Conservation (phyloP, 2,888 invertebrate species). For the Heliconius ismenius region DNA sequence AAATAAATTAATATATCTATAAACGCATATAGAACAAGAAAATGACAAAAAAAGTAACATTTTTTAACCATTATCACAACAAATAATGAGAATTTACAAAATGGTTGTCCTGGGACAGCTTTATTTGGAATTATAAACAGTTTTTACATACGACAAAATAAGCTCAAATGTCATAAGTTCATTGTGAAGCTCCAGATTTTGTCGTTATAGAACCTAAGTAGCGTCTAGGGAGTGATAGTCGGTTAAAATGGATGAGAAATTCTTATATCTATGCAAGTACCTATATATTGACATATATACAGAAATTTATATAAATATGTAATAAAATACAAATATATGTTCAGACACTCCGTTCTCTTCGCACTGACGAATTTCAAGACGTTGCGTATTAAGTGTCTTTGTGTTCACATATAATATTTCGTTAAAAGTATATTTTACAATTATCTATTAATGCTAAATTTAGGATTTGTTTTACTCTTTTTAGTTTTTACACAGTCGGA, state of each 20-base stretch:
- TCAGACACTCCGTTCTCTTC: no score
- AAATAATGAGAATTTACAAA: neutral
- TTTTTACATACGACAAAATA: conserved; percentile 7
- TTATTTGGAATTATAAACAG: conserved; percentile 14
- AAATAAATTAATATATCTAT: no score
- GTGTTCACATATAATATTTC: no score
- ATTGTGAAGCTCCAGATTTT: conserved; percentile 31
- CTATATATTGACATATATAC: neutral
- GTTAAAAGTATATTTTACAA: no score
- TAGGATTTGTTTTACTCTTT: no score
- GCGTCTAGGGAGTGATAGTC: conserved; percentile 13
- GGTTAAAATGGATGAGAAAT: conserved; percentile 3
- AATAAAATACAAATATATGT: neutral
- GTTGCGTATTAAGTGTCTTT: no score
- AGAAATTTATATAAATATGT: conserved; percentile 1
- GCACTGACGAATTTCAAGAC: no score
- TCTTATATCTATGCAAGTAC: neutral
- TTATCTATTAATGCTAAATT: no score
- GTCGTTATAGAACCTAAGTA: neutral
- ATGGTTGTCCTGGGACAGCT: conserved; percentile 3
- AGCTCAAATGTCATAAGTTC: conserved; percentile 27
- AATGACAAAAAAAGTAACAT: neutral
- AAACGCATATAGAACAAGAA: neutral
- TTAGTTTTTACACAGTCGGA: no score
- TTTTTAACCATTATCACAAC: neutral